Evolutionary conservation across 2,113 vertebrate genomes (phyloP).

Genomic region (Daboia siamensis): DNA sequence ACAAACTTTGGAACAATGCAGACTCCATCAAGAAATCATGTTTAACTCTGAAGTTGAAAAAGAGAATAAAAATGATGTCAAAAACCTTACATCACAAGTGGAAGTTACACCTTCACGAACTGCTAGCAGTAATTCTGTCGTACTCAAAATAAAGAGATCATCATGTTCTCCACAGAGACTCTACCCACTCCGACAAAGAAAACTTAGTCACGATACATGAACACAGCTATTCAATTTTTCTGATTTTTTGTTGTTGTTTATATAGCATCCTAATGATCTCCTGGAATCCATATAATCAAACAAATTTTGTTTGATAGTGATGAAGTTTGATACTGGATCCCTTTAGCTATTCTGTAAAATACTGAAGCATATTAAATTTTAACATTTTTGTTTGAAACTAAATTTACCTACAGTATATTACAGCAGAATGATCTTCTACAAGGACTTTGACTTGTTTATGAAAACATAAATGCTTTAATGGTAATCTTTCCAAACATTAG

Average conservation of each 20-base stretch:
- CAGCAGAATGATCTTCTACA: background rate
- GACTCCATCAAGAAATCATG: conserved; percentile 73
- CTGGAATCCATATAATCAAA: background rate
- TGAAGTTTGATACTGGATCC: background rate
- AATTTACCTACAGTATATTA: background rate
- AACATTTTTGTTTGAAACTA: background rate
- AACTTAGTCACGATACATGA: conserved; percentile 50
- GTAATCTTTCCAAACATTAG: background rate
- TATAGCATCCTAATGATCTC: background rate
- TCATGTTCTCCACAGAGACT: conserved; percentile 30
- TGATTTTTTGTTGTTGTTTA: background rate
- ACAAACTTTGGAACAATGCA: conserved; percentile 68
- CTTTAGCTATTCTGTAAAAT: background rate
- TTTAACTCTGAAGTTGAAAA: conserved; percentile 38
- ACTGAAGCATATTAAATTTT: background rate
- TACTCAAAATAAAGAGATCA: conserved; percentile 57
- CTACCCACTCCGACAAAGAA: conserved; percentile 65
- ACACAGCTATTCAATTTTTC: background rate
- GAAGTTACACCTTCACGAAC: conserved; percentile 66
- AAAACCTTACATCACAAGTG: conserved; percentile 26
- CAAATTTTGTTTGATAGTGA: background rate
- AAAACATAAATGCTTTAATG: background rate
- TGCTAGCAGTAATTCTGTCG: conserved; percentile 25
- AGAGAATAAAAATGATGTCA: conserved; percentile 23
- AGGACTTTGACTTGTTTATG: background rate